Conservation (phyloP, 2,888 invertebrate genomes). For the Trilocha varians region DNA sequence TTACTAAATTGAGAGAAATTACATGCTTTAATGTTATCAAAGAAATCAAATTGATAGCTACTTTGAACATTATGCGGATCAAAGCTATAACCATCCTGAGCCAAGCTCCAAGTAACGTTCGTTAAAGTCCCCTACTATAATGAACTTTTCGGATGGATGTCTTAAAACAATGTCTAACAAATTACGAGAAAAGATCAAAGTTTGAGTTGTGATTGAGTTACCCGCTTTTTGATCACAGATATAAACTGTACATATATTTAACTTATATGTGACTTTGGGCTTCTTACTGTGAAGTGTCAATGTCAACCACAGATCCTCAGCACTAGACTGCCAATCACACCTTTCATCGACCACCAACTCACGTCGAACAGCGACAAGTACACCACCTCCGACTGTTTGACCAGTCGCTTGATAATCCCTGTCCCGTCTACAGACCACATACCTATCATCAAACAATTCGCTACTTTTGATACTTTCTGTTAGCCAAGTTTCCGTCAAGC, state of each 20-base stretch:
- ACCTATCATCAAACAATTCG: constrained; percentile 7
- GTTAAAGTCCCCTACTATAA: constrained; percentile 3
- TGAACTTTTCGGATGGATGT: constrained; percentile 1
- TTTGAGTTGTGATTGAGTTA: constrained; percentile 1
- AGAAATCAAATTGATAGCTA: background rate
- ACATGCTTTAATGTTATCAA: constrained; percentile 5
- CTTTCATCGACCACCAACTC: constrained; percentile 2
- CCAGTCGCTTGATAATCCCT: constrained; percentile 4
- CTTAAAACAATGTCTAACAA: background rate
- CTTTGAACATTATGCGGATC: constrained; percentile 3
- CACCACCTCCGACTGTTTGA: constrained; percentile 7
- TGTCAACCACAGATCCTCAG: constrained; percentile 10
- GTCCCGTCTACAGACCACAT: constrained; percentile 9
- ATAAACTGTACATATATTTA: constrained; percentile 1
- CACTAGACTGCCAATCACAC: constrained; percentile 5
- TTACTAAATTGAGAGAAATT: constrained; percentile 8
- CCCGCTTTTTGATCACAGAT: constrained; percentile 3
- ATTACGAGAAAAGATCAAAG: constrained; percentile 1
- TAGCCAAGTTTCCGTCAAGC: constrained; percentile 8
- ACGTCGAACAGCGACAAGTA: constrained; percentile 5
- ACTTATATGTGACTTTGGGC: background rate
- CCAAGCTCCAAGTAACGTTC: background rate
- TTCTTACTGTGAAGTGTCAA: background rate
- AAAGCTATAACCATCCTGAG: background rate
- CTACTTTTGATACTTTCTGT: constrained; percentile 3